These are phyloP conservation scores for Parnassius smintheus DNA, from an alignment of 2,888 invertebrate genomes.

Conservation along the genomic window DNA sequence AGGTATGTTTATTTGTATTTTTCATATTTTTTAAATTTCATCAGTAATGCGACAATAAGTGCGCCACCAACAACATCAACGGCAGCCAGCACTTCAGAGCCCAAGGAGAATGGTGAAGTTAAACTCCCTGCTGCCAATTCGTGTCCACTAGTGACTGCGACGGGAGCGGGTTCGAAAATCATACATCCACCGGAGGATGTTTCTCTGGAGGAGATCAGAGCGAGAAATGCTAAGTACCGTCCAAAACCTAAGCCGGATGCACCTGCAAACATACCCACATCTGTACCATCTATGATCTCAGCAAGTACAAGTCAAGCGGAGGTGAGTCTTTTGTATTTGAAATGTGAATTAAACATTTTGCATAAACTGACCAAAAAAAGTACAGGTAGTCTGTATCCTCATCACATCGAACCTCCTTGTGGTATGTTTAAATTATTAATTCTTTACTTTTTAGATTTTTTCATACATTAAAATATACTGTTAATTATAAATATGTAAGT, in stretches of 20 bases:
- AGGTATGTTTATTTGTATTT: too few species aligned
- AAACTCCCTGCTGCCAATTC: constrained; percentile 63
- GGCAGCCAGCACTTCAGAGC: constrained; percentile 46
- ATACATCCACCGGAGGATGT: constrained; percentile 97
- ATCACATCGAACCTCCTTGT: too few species aligned
- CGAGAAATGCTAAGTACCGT: constrained; percentile 85
- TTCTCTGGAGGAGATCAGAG: constrained; percentile 91
- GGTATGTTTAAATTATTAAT: too few species aligned
- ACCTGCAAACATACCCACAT: constrained; percentile 37
- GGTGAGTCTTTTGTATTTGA: constrained; percentile 44
- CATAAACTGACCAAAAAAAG: too few species aligned
- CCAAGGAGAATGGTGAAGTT: constrained; percentile 70
- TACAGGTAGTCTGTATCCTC: too few species aligned
- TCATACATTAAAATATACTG: too few species aligned
- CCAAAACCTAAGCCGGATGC: constrained; percentile 58
- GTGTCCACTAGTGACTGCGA: constrained; percentile 85
- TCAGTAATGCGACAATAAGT: constrained; percentile 87
- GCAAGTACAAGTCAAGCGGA: constrained; percentile 71
- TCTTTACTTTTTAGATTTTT: too few species aligned
- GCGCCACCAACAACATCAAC: constrained; percentile 84
- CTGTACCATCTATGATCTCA: constrained; percentile 44
- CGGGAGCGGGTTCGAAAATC: constrained; percentile 92
- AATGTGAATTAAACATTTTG: too few species aligned
- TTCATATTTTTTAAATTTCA: not conserved
- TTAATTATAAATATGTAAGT: too few species aligned